Conservation (phyloP, 2,113 vertebrate species). For the Nothocercus julius region DNA sequence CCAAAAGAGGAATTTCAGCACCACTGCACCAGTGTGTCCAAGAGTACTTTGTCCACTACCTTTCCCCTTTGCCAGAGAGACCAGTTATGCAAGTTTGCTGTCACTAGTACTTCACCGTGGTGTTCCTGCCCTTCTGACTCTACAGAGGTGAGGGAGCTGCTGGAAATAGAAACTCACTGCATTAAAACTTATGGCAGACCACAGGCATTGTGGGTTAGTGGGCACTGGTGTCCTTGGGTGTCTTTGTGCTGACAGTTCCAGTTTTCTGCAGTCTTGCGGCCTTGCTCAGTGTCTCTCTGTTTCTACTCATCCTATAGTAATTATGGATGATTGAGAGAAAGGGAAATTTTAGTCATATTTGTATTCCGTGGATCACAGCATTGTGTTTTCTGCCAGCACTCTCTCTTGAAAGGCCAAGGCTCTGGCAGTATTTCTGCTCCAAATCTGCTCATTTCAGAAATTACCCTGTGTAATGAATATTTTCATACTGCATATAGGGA, state of each 20-base stretch:
- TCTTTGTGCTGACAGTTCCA: rapidly evolving
- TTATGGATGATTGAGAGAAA: background rate
- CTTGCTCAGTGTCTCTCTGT: background rate
- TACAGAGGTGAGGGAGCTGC: background rate
- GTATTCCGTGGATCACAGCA: background rate
- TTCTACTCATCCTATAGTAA: background rate
- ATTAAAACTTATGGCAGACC: background rate
- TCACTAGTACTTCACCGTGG: background rate
- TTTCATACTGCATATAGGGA: background rate
- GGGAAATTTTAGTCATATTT: background rate
- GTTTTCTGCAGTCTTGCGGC: background rate
- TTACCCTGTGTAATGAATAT: background rate
- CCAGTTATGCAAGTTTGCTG: background rate
- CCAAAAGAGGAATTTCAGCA: background rate
- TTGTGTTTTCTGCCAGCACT: background rate
- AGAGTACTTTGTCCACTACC: background rate
- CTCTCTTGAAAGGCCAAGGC: background rate
- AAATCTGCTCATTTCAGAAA: background rate
- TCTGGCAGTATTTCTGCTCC: background rate
- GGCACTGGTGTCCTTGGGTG: background rate
- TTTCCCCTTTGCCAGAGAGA: background rate
- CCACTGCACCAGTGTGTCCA: rapidly evolving
- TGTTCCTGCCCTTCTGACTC: background rate
- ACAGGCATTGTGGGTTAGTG: rapidly evolving
- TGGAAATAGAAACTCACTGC: background rate